phyloP scores from a whole-genome alignment of 2,888 invertebrate genomes.

The Cyclophora albipunctata region DNA sequence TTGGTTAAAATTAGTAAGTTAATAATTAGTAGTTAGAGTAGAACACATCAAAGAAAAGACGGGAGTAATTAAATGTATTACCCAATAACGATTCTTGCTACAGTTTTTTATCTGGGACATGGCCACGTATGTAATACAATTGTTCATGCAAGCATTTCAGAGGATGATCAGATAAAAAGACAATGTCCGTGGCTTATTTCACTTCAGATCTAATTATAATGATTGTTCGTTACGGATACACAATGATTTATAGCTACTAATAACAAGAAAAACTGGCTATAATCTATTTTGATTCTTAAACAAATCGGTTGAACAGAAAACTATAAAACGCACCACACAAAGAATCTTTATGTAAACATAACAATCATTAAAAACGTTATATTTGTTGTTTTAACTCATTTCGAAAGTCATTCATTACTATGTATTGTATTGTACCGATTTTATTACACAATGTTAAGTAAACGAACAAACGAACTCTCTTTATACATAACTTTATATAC shows the following conservation, averaged over 20 bases:
- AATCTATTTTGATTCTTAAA: slow-evolving; percentile 74
- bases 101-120: too few relatives aligned
- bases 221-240: slow-evolving; percentile 58
- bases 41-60: too few relatives aligned
- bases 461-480: too few relatives aligned
- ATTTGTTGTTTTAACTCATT: slow-evolving; percentile 73
- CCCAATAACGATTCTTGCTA: too few relatives aligned
- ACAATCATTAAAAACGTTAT: slow-evolving; percentile 69
- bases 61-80: too few relatives aligned
- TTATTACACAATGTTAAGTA: neutral
- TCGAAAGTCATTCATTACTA: slow-evolving; percentile 63
- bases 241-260: slow-evolving; percentile 71
- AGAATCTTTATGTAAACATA: slow-evolving; percentile 74
- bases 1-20: too few relatives aligned
- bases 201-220: slow-evolving; percentile 62
- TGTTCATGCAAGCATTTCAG: too few relatives aligned
- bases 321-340: slow-evolving; percentile 73
- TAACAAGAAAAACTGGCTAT: slow-evolving; percentile 73
- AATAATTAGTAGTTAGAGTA: too few relatives aligned
- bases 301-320: slow-evolving; percentile 74
- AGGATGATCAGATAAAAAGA: slow-evolving; percentile 1
- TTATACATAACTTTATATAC: too few relatives aligned
- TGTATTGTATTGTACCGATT: slow-evolving; percentile 36
- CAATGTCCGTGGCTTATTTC: slow-evolving; percentile 21
- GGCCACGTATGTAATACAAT: too few relatives aligned